phyloP scores from a whole-genome alignment of 1,140 invertebrate genomes.

The Daktulosphaira vitifoliae region DNA sequence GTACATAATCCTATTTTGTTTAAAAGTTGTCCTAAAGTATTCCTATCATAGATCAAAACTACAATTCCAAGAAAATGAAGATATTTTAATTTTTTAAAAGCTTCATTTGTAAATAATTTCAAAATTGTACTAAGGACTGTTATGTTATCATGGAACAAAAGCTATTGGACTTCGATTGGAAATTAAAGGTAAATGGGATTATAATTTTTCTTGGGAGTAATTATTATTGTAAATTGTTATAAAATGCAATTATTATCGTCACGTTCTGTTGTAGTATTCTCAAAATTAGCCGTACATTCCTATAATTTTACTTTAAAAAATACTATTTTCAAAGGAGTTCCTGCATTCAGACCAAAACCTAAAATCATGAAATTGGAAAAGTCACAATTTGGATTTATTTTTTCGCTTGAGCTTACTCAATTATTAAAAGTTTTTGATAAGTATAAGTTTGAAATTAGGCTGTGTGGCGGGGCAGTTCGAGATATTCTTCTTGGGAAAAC shows the following conservation, averaged over 20 bases:
- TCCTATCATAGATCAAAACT: too few relatives aligned
- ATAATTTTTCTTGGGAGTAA: too few relatives aligned
- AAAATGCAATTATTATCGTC: not conserved
- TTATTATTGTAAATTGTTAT: too few relatives aligned
- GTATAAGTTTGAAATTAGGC: slow-evolving; percentile 75
- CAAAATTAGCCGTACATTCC: not conserved
- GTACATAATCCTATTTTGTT: too few relatives aligned
- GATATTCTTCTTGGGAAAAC: slow-evolving; percentile 81
- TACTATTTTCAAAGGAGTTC: too few relatives aligned
- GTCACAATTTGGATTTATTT: slow-evolving; percentile 67
- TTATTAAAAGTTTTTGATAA: slow-evolving; percentile 68
- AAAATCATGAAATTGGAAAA: slow-evolving; percentile 59
- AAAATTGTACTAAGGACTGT: too few relatives aligned
- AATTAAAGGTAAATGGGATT: slow-evolving; percentile 24
- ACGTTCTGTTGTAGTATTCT: not conserved
- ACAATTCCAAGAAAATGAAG: not conserved
- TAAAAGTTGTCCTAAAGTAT: too few relatives aligned
- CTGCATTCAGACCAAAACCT: slow-evolving; percentile 51
- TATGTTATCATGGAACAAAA: not conserved
- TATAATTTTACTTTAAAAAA: too few relatives aligned
- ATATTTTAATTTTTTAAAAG: too few relatives aligned
- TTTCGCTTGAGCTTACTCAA: slow-evolving; percentile 65
- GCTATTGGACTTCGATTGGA: slow-evolving; percentile 26
- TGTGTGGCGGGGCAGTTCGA: slow-evolving; percentile 88
- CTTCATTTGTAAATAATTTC: too few relatives aligned